These are phyloP conservation scores for Habropoda laboriosa DNA, from an alignment of 1,140 invertebrate species.

Conservation along the genomic window DNA sequence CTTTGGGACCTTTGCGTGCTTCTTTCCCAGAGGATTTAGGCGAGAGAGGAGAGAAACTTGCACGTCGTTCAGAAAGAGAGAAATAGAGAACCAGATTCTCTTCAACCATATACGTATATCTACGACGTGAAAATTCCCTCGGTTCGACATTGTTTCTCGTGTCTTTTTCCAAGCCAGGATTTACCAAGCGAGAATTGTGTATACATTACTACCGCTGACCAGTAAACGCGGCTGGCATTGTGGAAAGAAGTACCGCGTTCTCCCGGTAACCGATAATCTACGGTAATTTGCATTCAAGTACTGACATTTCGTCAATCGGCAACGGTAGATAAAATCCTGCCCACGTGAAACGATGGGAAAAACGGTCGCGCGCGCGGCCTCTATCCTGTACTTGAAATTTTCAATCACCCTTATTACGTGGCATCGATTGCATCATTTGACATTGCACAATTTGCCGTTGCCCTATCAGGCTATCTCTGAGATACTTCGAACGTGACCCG, in stretches of 20 bases:
- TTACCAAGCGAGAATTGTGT: too few species aligned
- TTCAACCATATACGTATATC: too few species aligned
- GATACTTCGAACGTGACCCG: slow-evolving; percentile 14
- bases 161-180: too few species aligned
- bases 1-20: slow-evolving; percentile 74
- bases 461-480: slow-evolving; percentile 28
- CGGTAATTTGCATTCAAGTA: slow-evolving; percentile 35
- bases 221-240: too few species aligned
- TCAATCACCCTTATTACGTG: slow-evolving; percentile 47
- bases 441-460: slow-evolving; percentile 22
- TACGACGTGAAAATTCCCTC: too few species aligned
- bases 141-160: not conserved
- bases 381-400: slow-evolving; percentile 38
- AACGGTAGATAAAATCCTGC: slow-evolving; percentile 37
- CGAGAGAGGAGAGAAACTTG: not conserved
- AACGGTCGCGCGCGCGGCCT: slow-evolving; percentile 17
- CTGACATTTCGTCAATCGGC: slow-evolving; percentile 40
- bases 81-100: too few species aligned
- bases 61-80: too few species aligned
- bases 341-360: slow-evolving; percentile 41
- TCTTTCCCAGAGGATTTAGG: slow-evolving; percentile 57
- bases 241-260: not conserved
- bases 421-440: slow-evolving; percentile 24
- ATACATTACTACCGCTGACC: too few species aligned
- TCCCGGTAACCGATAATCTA: slow-evolving; percentile 25